Conservation (phyloP, 2,888 invertebrate genomes). For the Heliconius erato region DNA sequence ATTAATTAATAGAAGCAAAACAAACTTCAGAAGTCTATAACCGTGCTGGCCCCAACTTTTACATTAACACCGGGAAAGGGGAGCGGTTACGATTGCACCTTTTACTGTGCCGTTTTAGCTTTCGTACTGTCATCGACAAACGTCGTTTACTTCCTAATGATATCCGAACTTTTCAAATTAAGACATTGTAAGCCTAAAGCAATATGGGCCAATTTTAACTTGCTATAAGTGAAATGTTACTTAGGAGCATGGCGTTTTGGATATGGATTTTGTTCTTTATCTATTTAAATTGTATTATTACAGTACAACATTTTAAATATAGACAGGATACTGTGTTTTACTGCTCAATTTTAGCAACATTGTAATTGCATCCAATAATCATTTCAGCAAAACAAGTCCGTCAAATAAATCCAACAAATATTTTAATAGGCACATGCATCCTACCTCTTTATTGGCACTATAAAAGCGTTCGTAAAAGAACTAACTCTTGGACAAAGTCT, state of each 20-base stretch:
- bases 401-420: constrained; percentile 84
- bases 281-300: constrained; percentile 9
- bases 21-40: constrained; percentile 78
- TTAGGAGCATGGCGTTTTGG: not conserved
- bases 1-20: constrained; percentile 81
- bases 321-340: constrained; percentile 47
- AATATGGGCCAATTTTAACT: not conserved
- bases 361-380: constrained; percentile 75
- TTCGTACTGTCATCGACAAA: constrained; percentile 48
- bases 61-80: constrained; percentile 74
- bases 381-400: constrained; percentile 77
- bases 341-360: constrained; percentile 78
- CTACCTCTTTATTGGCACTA: constrained; percentile 80
- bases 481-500: constrained; percentile 79
- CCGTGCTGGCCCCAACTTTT: constrained; percentile 75
- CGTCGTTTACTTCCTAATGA: constrained; percentile 47
- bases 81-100: constrained; percentile 77
- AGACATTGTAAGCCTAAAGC: constrained; percentile 34
- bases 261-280: not conserved
- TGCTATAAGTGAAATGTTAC: constrained; percentile 3
- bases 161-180: constrained; percentile 42
- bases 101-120: constrained; percentile 58
- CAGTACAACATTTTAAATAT: constrained; percentile 22
- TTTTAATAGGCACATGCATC: constrained; percentile 80
- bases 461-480: constrained; percentile 73